Percentiles rank a stretch among this genome's conserved stretches.
These are phyloP conservation scores for Amphibalanus amphitrite DNA, from an alignment of 1,140 invertebrate species.

Conservation along the genomic window DNA sequence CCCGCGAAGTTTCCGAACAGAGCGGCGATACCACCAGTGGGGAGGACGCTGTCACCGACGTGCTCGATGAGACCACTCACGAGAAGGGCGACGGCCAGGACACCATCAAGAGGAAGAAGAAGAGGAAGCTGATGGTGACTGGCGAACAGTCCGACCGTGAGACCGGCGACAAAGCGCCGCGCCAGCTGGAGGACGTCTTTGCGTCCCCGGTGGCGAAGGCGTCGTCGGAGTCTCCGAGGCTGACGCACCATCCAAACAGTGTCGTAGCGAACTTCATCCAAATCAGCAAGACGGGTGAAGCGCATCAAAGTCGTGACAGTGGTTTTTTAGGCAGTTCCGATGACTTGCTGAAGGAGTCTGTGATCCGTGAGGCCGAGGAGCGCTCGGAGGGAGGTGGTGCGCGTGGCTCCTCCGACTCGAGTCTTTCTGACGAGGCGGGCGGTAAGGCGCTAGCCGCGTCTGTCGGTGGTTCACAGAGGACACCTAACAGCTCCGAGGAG, in stretches of 20 bases:
- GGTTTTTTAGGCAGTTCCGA: too few species aligned
- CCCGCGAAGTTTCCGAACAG: not conserved
- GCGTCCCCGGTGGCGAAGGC: slow-evolving; percentile 11
- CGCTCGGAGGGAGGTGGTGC: not conserved
- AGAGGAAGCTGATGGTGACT: slow-evolving; percentile 25
- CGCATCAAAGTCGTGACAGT: too few species aligned
- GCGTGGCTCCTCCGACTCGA: not conserved
- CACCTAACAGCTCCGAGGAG: not conserved
- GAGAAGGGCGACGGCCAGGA: slow-evolving; percentile 51
- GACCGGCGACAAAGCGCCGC: slow-evolving; percentile 17
- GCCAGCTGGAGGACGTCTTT: slow-evolving; percentile 13
- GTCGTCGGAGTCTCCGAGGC: slow-evolving; percentile 5
- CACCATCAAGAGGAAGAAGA: slow-evolving; percentile 66
- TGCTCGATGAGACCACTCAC: slow-evolving; percentile 31
- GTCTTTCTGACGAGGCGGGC: not conserved
- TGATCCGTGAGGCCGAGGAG: not conserved
- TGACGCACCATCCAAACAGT: too few species aligned
- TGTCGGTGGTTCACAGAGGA: not conserved
- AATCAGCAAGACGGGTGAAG: not conserved
- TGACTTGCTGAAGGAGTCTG: slow-evolving; percentile 38
- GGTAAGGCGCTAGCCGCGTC: not conserved
- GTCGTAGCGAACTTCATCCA: not conserved
- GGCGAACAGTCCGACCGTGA: slow-evolving; percentile 18
- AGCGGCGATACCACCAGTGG: slow-evolving; percentile 26
- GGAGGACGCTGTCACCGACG: slow-evolving; percentile 57